Evolutionary conservation across 2,888 invertebrate genomes (phyloP), one percentile per base, ranked within the genome.

Genomic region (Bembecia ichneumoniformis): DNA sequence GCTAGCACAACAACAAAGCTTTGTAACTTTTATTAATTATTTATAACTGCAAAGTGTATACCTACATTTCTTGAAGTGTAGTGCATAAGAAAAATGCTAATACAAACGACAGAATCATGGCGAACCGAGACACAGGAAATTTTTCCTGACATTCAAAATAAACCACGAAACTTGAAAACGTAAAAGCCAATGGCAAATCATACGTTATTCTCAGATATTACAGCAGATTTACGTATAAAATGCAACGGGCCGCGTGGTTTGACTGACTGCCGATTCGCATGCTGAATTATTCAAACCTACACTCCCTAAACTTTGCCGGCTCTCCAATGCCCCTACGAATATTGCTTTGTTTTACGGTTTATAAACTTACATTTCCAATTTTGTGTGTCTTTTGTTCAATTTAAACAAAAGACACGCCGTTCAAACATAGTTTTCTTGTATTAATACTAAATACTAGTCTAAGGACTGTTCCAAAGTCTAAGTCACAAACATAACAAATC

Each of bases 201-300:
- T 77, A 71, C 70, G 66, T 70, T 76, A 79, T 74, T 68, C 72
- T 58, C 58, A 55, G 63, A 77, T 75, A 79, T 75, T 74, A 75
- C 71, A 60, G 58, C 72, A 75, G 77, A 82, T 83, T 75, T 79
- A 75, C 74, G 74, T 69, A 66, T 71, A 69, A 74, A 80, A 82
- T 84, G 83, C 84, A 84, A 66, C 71, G 73, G 28, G 63, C 45
- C 50, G 40, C 44, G 46, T 62, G 62, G 65, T 74, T 69, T 86
- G 87, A 87, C 78, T 82, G 77, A 84, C 84, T 77, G 82, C 82
- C 77, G 77, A 79, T 73, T 73, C 82, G 78, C 68, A 71, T 67
- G 55, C 64, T 86, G 87, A 83, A 87, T 87, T 74, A 87, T 87
- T 84, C 87, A 87, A 82, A 69, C 66, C 60, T 63, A 66, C 60